These are phyloP conservation scores for Lycaon pictus DNA, from an alignment of 2,113 vertebrate species.

Conservation along the genomic window DNA sequence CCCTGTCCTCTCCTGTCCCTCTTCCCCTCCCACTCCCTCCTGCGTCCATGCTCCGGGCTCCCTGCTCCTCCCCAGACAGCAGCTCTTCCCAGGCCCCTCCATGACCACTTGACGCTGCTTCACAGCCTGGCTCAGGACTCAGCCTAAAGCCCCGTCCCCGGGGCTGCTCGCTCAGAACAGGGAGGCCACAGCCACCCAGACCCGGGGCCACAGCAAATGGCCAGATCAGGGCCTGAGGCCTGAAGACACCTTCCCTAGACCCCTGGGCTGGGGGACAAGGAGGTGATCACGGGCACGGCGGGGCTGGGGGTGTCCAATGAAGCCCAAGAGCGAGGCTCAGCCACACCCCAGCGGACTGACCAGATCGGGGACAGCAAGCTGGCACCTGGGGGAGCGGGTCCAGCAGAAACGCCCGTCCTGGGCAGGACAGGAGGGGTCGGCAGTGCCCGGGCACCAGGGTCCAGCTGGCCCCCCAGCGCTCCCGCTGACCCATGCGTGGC, in stretches of 20 bases:
- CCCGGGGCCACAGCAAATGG: neutral
- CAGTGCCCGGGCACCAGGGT: neutral
- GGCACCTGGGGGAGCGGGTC: neutral
- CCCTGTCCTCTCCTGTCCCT: neutral
- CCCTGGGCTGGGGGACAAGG: neutral
- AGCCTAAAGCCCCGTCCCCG: neutral
- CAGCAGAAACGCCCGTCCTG: neutral
- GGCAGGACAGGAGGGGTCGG: neutral
- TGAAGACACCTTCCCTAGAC: neutral
- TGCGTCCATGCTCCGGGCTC: neutral
- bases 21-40: neutral
- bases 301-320: neutral
- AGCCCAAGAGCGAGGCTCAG: neutral
- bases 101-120: neutral
- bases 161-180: neutral
- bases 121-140: neutral
- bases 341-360: accelerated
- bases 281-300: accelerated
- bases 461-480: neutral
- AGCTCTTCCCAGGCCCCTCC: neutral
- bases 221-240: neutral
- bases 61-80: neutral
- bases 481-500: neutral
- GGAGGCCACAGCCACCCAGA: neutral
- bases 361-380: accelerated